A percentile compares a stretch with the other conserved stretches of the same genome.
phyloP scores from a whole-genome alignment of 92 coral and sea anemone species.

The Plumapathes pennacea region DNA sequence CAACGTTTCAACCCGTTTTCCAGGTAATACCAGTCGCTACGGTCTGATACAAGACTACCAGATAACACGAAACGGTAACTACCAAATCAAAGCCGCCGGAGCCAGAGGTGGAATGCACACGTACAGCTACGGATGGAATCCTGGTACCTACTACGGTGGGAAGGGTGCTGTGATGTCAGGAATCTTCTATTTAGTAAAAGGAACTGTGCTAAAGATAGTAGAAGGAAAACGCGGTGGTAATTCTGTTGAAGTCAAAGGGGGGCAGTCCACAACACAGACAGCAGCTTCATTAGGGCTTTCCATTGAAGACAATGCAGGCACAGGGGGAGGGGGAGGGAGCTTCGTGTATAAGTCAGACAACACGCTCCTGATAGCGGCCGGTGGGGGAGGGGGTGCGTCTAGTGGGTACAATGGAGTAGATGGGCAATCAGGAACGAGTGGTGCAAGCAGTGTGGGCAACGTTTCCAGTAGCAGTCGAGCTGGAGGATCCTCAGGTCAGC shows the following conservation, averaged over 20 bases:
- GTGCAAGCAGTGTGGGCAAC: conserved; percentile 33
- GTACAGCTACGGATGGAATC: conserved; percentile 6
- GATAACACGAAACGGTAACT: background rate
- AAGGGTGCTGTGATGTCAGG: conserved; percentile 6
- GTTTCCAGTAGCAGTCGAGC: conserved; percentile 1
- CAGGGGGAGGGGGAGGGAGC: conserved; percentile 22
- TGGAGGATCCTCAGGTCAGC: conserved; percentile 57
- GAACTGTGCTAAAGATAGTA: conserved; percentile 11
- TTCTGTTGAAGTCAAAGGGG: conserved; percentile 24
- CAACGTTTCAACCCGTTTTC: too few relatives aligned
- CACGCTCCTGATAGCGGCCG: conserved; percentile 7
- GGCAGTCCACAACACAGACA: conserved; percentile 1
- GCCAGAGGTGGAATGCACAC: conserved; percentile 19
- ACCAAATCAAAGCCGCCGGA: conserved; percentile 7
- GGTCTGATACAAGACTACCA: background rate
- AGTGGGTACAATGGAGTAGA: conserved; percentile 5
- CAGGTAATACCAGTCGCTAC: too few relatives aligned
- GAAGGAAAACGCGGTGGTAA: conserved; percentile 17
- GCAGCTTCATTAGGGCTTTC: conserved; percentile 17
- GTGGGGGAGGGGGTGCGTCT: conserved; percentile 23
- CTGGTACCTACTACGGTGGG: conserved; percentile 19
- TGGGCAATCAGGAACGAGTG: conserved; percentile 6
- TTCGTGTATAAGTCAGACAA: conserved; percentile 10
- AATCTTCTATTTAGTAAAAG: background rate
- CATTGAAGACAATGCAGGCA: conserved; percentile 20